A percentile compares a stretch with the other conserved stretches of the same genome.
Conservation (phyloP, 2,113 vertebrate species). For the Todiramphus chloris region DNA sequence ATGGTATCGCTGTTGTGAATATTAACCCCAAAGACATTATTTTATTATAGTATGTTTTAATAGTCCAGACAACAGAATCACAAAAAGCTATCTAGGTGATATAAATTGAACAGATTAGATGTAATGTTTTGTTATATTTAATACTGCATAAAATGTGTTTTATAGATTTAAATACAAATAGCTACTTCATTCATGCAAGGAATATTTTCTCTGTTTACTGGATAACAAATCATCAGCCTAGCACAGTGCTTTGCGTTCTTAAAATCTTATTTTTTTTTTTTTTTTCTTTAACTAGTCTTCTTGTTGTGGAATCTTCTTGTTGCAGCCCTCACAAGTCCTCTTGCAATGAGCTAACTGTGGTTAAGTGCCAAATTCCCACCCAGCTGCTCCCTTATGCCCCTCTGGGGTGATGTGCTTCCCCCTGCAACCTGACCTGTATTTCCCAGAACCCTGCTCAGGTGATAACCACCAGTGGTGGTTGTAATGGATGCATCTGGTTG, state of each 20-base stretch:
- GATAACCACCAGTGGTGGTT: background rate
- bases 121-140: conserved; percentile 52
- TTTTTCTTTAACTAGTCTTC: background rate
- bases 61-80: conserved; percentile 7
- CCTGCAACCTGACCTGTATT: background rate
- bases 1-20: background rate
- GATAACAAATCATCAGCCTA: conserved; percentile 11
- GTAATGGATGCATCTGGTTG: background rate
- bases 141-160: background rate
- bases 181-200: background rate
- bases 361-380: background rate
- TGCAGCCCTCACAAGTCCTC: background rate
- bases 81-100: background rate
- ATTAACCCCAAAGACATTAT: background rate
- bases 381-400: background rate
- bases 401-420: background rate
- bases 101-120: conserved; percentile 58
- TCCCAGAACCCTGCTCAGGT: background rate
- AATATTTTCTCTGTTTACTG: conserved; percentile 1
- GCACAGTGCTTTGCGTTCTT: background rate
- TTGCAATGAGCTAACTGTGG: background rate
- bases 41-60: conserved; percentile 46
- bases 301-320: background rate
- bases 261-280: background rate
- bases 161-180: conserved; percentile 46